Base-by-base conservation (phyloP, 2,113 vertebrate genomes). In the Mastomys natalensis region DNA sequence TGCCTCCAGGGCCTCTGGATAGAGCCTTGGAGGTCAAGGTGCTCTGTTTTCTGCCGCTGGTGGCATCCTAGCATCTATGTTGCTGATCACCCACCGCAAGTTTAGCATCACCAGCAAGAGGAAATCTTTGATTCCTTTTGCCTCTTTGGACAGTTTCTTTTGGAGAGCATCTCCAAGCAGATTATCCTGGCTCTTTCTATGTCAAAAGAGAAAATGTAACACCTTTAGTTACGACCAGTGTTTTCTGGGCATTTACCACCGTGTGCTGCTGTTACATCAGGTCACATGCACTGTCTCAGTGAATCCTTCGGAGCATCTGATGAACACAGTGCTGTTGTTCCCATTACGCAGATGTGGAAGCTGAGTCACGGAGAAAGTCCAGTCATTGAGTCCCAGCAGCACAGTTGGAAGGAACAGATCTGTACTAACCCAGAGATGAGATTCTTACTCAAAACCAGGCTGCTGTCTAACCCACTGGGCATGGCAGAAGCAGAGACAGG, bases 51-150 rank as follows among this genome's bases (percentile, higher is more conserved):
- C 68, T 80, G 24, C 26, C 31, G 78, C n/a, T 48, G 15, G 22
- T 17, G 0, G 0, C 16, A 60, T n/a, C 53, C 13, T n/a, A 45
- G 40, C 24, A 17, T 26, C 5, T 4, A 5, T 0, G 40, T 7
- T 15, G 31, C 34, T 40, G 58, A n/a, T 37, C 15, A 74, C 37
- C 62, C 89, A 10, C 15, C 31, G 21, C 10, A 26, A 45, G 13
- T 70, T 89, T 40, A 85, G 55, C 45, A 13, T 9, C 66, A 64
- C 11, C 45, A 90, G 73, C 53, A 87, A 53, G 45, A 60, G 34
- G 40, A 86, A 68, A 70, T 19, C 29, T 40, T 64, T 17, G n/a
- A 0, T 12, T 40, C 16, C 8, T 51, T 89, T 15, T 80, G 12
- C 21, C 16, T 64, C 60, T n/a, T 53, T 5, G 21, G 51, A 34